Percentiles rank a stretch among this genome's conserved stretches.
phyloP scores from a whole-genome alignment of 2,113 vertebrate species.

The Peromyscus polionotus region DNA sequence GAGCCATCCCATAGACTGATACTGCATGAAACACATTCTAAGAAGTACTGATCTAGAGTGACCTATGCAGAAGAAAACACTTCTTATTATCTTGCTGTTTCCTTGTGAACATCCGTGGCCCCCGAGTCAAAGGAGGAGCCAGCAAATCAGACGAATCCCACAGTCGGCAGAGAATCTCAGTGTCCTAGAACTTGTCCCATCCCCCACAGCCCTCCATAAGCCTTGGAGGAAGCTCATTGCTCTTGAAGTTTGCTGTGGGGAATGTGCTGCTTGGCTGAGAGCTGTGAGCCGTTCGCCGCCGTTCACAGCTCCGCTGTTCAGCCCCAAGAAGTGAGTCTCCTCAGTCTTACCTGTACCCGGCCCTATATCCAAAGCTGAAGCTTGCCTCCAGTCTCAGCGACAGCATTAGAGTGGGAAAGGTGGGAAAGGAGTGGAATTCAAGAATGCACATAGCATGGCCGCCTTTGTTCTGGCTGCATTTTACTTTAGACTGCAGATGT shows the following conservation, averaged over 20 bases:
- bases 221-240: background rate
- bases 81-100: constrained; percentile 28
- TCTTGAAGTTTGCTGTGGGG: background rate
- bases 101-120: background rate
- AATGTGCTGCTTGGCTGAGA: background rate
- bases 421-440: background rate
- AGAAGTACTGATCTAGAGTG: background rate
- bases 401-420: background rate
- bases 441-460: constrained; percentile 43
- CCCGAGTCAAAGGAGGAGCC: background rate
- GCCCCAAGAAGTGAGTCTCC: background rate
- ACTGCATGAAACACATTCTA: background rate
- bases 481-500: constrained; percentile 12
- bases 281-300: background rate
- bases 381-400: constrained; percentile 18
- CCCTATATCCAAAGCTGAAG: background rate
- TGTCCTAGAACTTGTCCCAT: background rate
- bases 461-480: background rate
- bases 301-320: background rate
- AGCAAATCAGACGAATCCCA: background rate
- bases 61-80: background rate
- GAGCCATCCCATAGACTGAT: background rate
- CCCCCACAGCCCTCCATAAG: background rate
- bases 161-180: background rate
- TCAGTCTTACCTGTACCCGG: background rate